Evolutionary conservation across 2,113 vertebrate species (phyloP), one percentile per base, ranked within the genome.

Genomic region (Mixornis gularis): DNA sequence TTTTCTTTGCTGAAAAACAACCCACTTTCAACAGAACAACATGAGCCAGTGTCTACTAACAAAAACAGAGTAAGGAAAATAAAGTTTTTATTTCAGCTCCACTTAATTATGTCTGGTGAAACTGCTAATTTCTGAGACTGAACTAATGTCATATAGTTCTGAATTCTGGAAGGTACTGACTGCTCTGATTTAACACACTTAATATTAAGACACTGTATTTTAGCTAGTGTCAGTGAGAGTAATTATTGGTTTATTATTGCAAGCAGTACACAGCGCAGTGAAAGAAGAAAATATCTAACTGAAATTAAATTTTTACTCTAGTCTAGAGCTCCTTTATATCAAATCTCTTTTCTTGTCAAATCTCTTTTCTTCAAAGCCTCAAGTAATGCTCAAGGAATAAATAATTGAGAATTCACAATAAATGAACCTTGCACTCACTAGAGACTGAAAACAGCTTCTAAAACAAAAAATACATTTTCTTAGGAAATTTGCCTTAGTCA

Each of bases 331-430:
- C 38, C 52, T 78, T 65, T 44, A 7, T 43, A 68, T 7, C n/a
- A n/a, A n/a, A n/a, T n/a, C n/a, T n/a, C n/a, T n/a, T n/a, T n/a
- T 14, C 8, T 74, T 90, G 38, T 84, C 43, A 93, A 95, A 94
- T 72, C 46, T 81, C 49, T 91, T 88, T 70, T 83, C 63, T 51
- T 90, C 63, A 81, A 81, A 93, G 34, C 12, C 21, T 74, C 55
- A 56, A 30, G 74, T 72, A 91, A 70, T 74, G 36, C 24, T 85
- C 25, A 69, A 56, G 40, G 48, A 71, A 86, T 66, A n/a, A 73
- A 87, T 74, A 27, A 87, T 62, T 79, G 59, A 88, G 58, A 89
- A 95, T 51, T 90, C 71, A 76, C 59, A 89, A 25, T 56, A 90
- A 91, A 81, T 55, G 36, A 95, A 84, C 26, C 14, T 90, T 93